Evolutionary conservation across 1,140 invertebrate genomes (phyloP).

Genomic region (Papilio polyxenes): DNA sequence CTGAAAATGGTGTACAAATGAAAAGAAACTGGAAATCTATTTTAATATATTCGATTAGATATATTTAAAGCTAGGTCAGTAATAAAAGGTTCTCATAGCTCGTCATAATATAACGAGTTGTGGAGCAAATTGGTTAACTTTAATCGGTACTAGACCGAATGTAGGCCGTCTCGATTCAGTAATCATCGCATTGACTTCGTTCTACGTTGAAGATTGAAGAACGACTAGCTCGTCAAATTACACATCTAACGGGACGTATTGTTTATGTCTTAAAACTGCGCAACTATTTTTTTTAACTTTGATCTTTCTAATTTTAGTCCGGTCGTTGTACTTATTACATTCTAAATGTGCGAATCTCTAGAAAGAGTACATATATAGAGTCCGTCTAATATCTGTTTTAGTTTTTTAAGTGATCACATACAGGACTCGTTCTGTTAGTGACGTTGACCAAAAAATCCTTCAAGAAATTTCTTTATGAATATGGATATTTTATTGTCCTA

Average conservation of each 20-base stretch:
- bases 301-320: no score
- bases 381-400: no score
- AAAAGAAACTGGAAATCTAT: not conserved
- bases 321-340: no score
- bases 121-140: not conserved
- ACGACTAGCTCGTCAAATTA: not conserved
- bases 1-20: not conserved
- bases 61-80: not conserved
- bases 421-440: no score
- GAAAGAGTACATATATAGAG: no score
- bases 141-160: not conserved
- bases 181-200: not conserved
- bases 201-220: not conserved
- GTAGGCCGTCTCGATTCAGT: constrained; percentile 2
- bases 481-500: no score
- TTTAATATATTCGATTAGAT: no score
- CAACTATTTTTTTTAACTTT: not conserved
- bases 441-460: not conserved
- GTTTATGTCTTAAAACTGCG: constrained; percentile 13
- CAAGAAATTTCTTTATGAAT: no score
- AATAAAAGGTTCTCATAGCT: not conserved
- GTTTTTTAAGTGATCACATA: no score
- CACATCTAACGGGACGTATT: not conserved
- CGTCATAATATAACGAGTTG: not conserved
- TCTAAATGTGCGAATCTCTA: not conserved